These are phyloP conservation scores for Amblyraja radiata DNA, from an alignment of 2,797 vertebrate genomes.

Conservation along the genomic window DNA sequence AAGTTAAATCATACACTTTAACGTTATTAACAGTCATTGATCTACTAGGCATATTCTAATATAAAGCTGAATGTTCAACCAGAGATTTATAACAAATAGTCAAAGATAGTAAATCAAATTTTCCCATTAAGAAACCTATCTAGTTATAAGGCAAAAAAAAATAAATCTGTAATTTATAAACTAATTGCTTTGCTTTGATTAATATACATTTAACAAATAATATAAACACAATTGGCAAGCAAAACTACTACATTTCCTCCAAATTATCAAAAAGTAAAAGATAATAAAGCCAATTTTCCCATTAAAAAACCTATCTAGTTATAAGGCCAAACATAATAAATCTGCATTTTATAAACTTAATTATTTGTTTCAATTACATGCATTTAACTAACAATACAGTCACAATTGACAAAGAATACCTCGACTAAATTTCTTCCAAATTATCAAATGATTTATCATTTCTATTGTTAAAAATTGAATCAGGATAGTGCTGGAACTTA, in stretches of 20 bases:
- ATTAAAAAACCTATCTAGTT: background rate
- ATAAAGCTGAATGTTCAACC: background rate
- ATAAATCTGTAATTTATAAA: background rate
- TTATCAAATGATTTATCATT: background rate
- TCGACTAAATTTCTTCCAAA: background rate
- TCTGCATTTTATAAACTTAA: too few species aligned
- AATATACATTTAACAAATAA: background rate
- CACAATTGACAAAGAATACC: background rate
- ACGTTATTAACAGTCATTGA: background rate
- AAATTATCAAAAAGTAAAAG: background rate
- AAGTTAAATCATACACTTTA: background rate
- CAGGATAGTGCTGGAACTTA: slow-evolving; percentile 41
- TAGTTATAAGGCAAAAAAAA: background rate
- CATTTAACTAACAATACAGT: background rate
- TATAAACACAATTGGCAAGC: background rate
- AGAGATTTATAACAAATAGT: background rate
- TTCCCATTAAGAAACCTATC: background rate
- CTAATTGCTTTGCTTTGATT: background rate
- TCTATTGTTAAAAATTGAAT: background rate
- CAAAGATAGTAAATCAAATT: background rate
- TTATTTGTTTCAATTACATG: background rate
- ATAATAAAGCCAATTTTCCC: background rate
- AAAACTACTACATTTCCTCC: too few species aligned
- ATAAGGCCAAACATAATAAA: background rate
- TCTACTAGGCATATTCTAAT: background rate